These are phyloP conservation scores for Danionella cerebrum DNA, from an alignment of 2,113 vertebrate genomes.

Conservation along the genomic window DNA sequence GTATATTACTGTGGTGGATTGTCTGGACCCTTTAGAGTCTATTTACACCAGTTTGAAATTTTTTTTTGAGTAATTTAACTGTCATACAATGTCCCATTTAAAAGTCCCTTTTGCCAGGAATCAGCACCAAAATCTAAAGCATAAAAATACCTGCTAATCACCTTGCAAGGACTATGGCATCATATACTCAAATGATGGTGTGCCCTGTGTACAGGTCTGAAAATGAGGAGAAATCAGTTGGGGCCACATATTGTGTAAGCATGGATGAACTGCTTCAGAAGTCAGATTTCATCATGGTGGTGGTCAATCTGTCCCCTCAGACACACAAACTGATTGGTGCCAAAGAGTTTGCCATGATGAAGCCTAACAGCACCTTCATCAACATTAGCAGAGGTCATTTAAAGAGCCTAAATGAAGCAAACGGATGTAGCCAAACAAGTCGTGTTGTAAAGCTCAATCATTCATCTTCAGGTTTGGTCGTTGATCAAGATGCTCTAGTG, in stretches of 20 bases:
- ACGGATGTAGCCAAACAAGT: background rate
- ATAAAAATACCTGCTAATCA: too few species aligned
- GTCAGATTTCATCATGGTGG: slow-evolving; percentile 71
- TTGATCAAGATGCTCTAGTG: slow-evolving; percentile 61
- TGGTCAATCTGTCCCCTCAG: slow-evolving; percentile 57
- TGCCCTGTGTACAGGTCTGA: slow-evolving; percentile 43
- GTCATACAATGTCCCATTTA: too few species aligned
- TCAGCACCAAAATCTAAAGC: too few species aligned
- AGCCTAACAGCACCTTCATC: slow-evolving; percentile 62
- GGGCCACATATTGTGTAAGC: slow-evolving; percentile 61
- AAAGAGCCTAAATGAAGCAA: background rate
- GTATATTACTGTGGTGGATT: too few species aligned
- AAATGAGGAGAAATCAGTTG: slow-evolving; percentile 65
- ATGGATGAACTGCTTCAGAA: slow-evolving; percentile 63
- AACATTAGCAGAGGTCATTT: slow-evolving; percentile 71
- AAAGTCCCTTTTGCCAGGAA: too few species aligned
- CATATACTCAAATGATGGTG: too few species aligned
- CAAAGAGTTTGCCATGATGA: slow-evolving; percentile 68
- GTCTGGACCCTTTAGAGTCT: too few species aligned
- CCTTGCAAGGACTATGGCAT: too few species aligned
- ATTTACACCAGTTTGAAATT: too few species aligned
- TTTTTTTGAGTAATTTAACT: too few species aligned
- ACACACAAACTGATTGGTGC: slow-evolving; percentile 62
- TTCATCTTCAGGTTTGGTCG: slow-evolving; percentile 46
- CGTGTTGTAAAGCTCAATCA: background rate